phyloP scores from a whole-genome alignment of 2,888 invertebrate genomes.

The Junonia oenone region DNA sequence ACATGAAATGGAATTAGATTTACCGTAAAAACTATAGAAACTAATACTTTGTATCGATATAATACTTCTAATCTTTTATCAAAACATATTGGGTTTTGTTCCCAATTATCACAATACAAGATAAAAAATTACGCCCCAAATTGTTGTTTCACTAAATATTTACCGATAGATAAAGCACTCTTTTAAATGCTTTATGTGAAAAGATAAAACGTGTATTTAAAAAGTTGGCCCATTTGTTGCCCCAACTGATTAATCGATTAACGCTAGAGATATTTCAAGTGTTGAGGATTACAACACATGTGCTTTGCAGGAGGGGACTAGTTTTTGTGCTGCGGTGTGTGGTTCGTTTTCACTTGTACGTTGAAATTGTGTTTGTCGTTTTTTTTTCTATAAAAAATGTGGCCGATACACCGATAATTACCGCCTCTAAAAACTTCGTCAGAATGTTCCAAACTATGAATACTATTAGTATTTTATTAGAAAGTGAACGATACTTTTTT shows the following conservation, averaged over 20 bases:
- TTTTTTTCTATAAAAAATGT: neutral
- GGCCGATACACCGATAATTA: neutral
- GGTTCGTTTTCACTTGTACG: constrained; percentile 11
- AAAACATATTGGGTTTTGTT: too few species aligned
- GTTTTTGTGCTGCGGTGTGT: constrained; percentile 10
- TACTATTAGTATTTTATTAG: too few species aligned
- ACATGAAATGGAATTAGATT: too few species aligned
- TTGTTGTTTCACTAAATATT: too few species aligned
- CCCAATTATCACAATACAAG: too few species aligned
- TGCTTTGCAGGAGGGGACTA: constrained; percentile 16
- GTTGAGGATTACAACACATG: constrained; percentile 17
- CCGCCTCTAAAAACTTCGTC: neutral
- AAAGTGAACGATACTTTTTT: neutral
- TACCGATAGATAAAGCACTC: too few species aligned
- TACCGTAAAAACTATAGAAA: too few species aligned
- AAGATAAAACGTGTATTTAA: neutral
- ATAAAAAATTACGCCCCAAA: too few species aligned
- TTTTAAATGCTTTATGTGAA: too few species aligned
- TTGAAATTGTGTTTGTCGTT: neutral
- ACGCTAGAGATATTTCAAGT: neutral
- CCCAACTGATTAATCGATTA: neutral
- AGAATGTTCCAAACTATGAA: too few species aligned
- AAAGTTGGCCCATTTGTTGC: neutral
- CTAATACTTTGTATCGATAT: too few species aligned
- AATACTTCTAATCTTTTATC: neutral